These are phyloP conservation scores for Drosophila putrida DNA, from an alignment of 2,888 invertebrate species.

Conservation along the genomic window DNA sequence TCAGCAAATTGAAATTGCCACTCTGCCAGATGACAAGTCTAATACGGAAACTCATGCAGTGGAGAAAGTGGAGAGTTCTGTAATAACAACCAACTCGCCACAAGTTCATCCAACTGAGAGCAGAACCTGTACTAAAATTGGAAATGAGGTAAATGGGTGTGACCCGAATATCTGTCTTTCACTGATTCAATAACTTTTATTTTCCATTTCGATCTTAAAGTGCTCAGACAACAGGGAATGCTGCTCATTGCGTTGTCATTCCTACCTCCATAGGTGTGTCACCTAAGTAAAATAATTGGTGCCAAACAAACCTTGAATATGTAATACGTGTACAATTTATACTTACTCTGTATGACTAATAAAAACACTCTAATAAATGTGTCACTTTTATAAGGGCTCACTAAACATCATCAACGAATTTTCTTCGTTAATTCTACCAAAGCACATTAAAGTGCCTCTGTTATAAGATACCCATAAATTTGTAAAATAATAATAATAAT, in stretches of 20 bases:
- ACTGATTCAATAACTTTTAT: slow-evolving; percentile 12
- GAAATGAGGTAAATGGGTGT: slow-evolving; percentile 42
- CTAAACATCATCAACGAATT: neutral
- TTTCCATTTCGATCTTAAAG: slow-evolving; percentile 57
- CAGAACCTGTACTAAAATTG: slow-evolving; percentile 34
- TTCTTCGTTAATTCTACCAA: neutral
- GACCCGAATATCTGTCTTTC: neutral
- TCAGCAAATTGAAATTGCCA: slow-evolving; percentile 5
- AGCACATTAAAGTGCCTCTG: neutral
- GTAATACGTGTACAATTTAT: neutral
- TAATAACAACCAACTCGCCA: neutral
- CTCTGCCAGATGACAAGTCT: slow-evolving; percentile 11
- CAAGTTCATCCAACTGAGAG: neutral
- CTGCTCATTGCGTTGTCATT: slow-evolving; percentile 81
- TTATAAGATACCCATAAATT: neutral
- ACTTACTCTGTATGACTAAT: slow-evolving; percentile 20
- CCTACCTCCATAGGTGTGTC: slow-evolving; percentile 83
- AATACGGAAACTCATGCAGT: slow-evolving; percentile 9
- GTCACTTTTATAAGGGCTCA: neutral
- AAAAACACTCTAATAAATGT: slow-evolving; percentile 4
- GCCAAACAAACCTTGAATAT: neutral
- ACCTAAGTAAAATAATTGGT: slow-evolving; percentile 68
- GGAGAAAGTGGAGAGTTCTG: slow-evolving; percentile 35
- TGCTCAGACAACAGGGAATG: slow-evolving; percentile 78
- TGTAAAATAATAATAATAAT: too few species aligned